phyloP scores from a whole-genome alignment of 2,888 invertebrate species.

The Actias luna region DNA sequence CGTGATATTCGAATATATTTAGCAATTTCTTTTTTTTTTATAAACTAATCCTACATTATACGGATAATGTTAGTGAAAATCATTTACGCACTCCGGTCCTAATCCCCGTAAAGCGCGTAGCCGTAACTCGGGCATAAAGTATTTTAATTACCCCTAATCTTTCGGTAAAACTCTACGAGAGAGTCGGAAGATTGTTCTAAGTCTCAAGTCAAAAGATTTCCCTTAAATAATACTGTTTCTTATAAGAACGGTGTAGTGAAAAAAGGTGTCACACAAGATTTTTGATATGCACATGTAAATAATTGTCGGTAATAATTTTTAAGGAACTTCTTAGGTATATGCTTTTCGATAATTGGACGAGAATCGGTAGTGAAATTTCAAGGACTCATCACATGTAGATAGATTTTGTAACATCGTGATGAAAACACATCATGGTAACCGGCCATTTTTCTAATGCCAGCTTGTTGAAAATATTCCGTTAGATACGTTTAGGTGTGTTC shows the following conservation, averaged over 20 bases:
- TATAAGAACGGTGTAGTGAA: too few species aligned
- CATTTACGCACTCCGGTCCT: slow-evolving; percentile 9
- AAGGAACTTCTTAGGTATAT: too few species aligned
- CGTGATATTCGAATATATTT: not conserved
- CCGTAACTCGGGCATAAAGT: slow-evolving; percentile 51
- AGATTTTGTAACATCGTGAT: too few species aligned
- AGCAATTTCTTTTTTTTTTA: not conserved
- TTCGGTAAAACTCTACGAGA: slow-evolving; percentile 43
- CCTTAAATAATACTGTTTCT: not conserved
- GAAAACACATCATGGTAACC: too few species aligned
- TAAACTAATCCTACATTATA: not conserved
- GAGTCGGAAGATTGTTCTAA: slow-evolving; percentile 41
- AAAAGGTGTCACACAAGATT: not conserved
- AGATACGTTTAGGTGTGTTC: too few species aligned
- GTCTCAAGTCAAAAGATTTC: slow-evolving; percentile 27
- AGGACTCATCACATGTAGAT: too few species aligned
- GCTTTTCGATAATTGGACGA: too few species aligned
- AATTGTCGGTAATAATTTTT: too few species aligned
- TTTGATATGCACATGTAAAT: too few species aligned
- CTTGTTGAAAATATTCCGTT: too few species aligned
- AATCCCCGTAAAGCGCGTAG: slow-evolving; percentile 30
- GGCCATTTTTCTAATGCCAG: too few species aligned
- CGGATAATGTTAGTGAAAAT: slow-evolving; percentile 4
- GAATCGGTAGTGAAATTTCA: too few species aligned
- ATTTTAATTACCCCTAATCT: slow-evolving; percentile 66